A percentile compares a stretch with the other conserved stretches of the same genome.
Evolutionary conservation across 2,113 vertebrate species (phyloP).

Genomic region (Pithys albifrons): DNA sequence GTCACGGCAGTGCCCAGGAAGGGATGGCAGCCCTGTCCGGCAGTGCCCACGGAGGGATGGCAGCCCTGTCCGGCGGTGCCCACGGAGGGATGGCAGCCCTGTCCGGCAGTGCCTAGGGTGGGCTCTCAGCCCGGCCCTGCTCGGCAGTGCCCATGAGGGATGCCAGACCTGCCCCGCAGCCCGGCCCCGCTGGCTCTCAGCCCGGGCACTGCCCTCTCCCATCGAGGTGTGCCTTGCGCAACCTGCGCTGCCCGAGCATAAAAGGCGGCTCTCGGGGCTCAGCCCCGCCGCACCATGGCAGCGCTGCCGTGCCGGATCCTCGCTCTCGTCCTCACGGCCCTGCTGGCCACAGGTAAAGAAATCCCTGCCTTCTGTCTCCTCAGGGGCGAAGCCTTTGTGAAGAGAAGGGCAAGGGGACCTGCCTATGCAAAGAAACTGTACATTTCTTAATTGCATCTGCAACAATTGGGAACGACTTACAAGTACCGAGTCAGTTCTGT

Average conservation of each 20-base stretch:
- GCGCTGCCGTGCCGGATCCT: not conserved
- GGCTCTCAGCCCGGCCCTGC: no score
- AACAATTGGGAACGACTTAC: not conserved
- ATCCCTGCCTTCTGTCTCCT: no score
- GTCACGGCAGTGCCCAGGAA: no score
- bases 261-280: not conserved
- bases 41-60: no score
- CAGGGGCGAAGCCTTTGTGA: not conserved
- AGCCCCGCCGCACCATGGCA: not conserved
- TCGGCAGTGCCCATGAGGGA: no score
- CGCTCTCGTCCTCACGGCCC: rapidly evolving
- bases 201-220: not conserved
- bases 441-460: not conserved
- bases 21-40: no score
- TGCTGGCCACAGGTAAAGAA: not conserved
- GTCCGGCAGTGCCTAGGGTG: no score
- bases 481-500: not conserved
- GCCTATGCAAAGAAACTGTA: not conserved
- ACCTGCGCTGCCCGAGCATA: not conserved
- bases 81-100: no score
- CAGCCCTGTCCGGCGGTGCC: no score
- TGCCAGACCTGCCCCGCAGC: no score
- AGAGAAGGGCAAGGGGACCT: not conserved
- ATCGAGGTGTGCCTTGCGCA: not conserved
- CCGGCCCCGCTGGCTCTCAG: not conserved